Evolutionary conservation across 2,888 invertebrate species (phyloP).

Genomic region (Orthonevra nobilis): DNA sequence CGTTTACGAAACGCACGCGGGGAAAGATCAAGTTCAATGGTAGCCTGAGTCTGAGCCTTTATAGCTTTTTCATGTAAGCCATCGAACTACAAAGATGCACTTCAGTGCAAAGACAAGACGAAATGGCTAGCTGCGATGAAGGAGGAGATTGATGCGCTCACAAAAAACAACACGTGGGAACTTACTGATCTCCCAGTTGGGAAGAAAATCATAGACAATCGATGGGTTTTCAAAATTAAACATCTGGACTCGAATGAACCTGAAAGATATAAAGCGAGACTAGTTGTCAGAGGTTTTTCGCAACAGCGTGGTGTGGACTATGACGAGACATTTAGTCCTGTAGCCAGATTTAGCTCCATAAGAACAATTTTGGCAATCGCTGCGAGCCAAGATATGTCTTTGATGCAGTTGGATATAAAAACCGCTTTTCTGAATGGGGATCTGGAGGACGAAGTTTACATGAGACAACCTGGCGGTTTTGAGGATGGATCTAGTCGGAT

Average conservation of each 20-base stretch:
- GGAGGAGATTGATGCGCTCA: no score
- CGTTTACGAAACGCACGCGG: no score
- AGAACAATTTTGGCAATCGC: conserved; percentile 65
- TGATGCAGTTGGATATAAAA: conserved; percentile 56
- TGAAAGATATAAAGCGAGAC: conserved; percentile 71
- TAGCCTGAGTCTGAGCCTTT: no score
- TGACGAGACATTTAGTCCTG: conserved; percentile 74
- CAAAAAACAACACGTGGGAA: no score
- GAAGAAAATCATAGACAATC: no score
- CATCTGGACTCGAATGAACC: neutral
- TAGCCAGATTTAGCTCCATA: conserved; percentile 71
- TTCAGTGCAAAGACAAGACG: no score
- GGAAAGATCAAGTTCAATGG: no score
- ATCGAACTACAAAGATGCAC: no score
- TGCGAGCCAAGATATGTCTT: conserved; percentile 17
- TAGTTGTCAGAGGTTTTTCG: conserved; percentile 73
- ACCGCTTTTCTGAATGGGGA: conserved; percentile 55
- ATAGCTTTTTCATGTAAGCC: no score
- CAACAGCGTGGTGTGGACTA: conserved; percentile 73
- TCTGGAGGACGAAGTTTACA: conserved; percentile 44
- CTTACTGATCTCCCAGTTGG: no score
- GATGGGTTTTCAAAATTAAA: conserved; percentile 73
- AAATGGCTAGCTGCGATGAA: no score
- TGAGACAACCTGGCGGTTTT: conserved; percentile 61
- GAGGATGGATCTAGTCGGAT: conserved; percentile 66